Evolutionary conservation across 2,113 vertebrate genomes (phyloP).

Genomic region (Aplodontia rufa): DNA sequence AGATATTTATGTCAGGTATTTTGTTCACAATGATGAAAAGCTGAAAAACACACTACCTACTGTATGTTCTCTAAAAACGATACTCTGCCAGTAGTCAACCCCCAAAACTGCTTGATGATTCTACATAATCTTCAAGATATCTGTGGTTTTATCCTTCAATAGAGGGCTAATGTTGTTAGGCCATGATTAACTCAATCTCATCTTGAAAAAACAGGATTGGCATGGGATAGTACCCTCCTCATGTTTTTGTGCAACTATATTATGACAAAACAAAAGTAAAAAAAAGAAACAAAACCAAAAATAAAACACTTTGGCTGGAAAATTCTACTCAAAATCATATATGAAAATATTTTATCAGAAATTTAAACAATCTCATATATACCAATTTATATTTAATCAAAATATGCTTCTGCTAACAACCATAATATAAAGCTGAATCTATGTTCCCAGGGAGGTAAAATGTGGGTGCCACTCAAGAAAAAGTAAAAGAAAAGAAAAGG

Average conservation of each 20-base stretch:
- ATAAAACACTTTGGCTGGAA: not conserved
- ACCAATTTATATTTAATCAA: constrained; percentile 20
- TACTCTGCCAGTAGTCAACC: not conserved
- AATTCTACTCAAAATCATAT: not conserved
- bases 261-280: not conserved
- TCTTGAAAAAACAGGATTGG: not conserved
- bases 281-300: too few species aligned
- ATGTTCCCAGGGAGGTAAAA: not conserved
- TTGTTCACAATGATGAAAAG: not conserved
- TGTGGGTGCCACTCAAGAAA: not conserved
- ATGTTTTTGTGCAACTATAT: not conserved
- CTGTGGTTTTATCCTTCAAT: not conserved
- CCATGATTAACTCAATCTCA: not conserved
- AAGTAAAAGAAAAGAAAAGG: not conserved
- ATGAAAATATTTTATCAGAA: not conserved
- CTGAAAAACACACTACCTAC: not conserved
- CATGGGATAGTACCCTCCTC: not conserved
- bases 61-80: not conserved
- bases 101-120: not conserved
- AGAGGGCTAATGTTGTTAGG: not conserved
- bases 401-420: not conserved
- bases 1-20: not conserved
- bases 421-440: not conserved
- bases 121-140: not conserved
- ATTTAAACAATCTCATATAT: not conserved